Evolutionary conservation across 1,140 invertebrate species (phyloP).

Genomic region (Eurosta solidaginis): DNA sequence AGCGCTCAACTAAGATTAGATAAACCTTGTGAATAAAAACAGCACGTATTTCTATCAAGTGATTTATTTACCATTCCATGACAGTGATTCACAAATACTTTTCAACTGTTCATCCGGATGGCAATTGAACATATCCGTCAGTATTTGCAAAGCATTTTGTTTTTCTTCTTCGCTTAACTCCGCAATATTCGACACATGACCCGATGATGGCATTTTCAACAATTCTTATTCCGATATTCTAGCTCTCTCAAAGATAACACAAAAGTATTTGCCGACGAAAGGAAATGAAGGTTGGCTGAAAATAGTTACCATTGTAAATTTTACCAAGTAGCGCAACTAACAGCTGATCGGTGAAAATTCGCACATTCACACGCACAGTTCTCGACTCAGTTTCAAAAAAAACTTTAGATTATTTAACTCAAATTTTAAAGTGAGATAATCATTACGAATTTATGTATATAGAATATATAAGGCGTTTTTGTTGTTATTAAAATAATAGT

Average conservation of each 20-base stretch:
- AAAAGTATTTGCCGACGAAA: neutral
- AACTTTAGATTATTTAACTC: no score
- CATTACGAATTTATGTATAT: no score
- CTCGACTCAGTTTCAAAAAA: no score
- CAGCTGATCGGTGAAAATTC: no score
- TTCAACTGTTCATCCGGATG: neutral
- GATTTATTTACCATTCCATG: slow-evolving; percentile 33
- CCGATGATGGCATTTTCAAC: neutral
- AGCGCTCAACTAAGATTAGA: slow-evolving; percentile 29
- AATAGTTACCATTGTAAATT: no score
- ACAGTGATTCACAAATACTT: slow-evolving; percentile 10
- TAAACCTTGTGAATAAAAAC: neutral
- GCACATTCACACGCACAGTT: no score
- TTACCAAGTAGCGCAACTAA: no score
- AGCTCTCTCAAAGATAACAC: neutral
- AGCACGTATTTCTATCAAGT: neutral
- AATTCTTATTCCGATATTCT: neutral
- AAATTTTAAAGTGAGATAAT: no score
- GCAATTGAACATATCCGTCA: slow-evolving; percentile 31
- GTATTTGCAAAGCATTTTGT: slow-evolving; percentile 7
- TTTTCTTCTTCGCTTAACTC: slow-evolving; percentile 30
- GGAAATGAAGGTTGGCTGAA: neutral
- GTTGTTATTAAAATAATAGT: no score
- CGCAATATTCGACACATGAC: neutral
- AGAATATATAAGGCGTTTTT: no score